Conservation (phyloP, 2,113 vertebrate genomes). For the Nesogale talazaci region DNA sequence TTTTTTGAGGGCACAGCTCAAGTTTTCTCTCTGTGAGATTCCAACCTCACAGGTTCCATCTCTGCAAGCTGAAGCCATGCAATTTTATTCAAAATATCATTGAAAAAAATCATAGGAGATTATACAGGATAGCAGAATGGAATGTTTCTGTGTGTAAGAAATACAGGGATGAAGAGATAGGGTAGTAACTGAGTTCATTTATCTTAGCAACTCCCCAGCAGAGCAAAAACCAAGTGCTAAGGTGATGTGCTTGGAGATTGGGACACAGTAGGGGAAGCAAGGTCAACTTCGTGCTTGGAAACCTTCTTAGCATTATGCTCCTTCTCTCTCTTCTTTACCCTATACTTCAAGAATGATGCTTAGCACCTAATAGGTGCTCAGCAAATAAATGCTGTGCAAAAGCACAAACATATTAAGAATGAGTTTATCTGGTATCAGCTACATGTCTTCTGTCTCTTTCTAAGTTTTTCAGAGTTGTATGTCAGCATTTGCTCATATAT, state of each 20-base stretch:
- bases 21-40: background rate
- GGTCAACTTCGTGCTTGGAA: rapidly evolving
- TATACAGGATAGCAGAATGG: background rate
- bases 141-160: background rate
- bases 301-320: background rate
- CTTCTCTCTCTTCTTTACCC: background rate
- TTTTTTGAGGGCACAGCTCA: background rate
- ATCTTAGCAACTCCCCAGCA: background rate
- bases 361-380: background rate
- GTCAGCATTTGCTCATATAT: background rate
- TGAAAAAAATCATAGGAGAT: background rate
- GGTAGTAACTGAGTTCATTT: background rate
- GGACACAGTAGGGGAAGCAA: background rate
- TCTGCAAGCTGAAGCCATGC: background rate
- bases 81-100: background rate
- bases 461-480: background rate
- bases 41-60: background rate
- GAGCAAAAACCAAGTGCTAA: background rate
- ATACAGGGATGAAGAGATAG: background rate
- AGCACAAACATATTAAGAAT: background rate
- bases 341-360: background rate
- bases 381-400: slow-evolving; percentile 1
- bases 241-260: rapidly evolving
- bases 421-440: background rate
- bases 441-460: background rate